Conservation (phyloP, 2,113 vertebrate species). For the Chaetorhynchus papuensis region DNA sequence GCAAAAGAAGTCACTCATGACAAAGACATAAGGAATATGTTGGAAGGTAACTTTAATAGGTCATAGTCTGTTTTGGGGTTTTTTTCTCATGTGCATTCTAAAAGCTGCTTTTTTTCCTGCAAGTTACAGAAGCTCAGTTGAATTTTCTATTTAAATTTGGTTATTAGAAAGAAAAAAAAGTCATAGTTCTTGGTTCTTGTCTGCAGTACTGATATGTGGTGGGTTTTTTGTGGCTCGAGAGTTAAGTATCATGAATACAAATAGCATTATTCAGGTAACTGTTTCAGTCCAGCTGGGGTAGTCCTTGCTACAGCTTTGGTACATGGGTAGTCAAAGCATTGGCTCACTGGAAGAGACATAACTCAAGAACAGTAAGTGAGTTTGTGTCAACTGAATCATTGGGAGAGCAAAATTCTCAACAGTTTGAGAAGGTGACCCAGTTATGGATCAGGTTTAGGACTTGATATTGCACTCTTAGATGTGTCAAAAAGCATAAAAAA, state of each 20-base stretch:
- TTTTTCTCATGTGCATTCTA: not conserved
- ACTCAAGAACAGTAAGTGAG: not conserved
- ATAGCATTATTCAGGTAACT: not conserved
- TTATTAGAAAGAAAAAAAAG: not conserved
- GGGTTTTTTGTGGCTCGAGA: fast-evolving
- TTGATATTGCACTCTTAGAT: not conserved
- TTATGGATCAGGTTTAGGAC: not conserved
- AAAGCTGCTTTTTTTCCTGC: not conserved
- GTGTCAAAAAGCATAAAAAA: not conserved
- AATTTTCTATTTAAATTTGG: not conserved
- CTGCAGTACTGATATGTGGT: not conserved
- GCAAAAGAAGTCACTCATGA: constrained; percentile 87
- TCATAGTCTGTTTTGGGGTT: not conserved
- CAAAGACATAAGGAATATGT: constrained; percentile 89
- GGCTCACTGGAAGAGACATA: not conserved
- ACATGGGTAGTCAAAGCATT: not conserved
- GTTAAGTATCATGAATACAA: not conserved
- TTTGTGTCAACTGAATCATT: not conserved
- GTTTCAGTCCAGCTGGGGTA: not conserved
- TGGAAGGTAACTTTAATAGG: constrained; percentile 80
- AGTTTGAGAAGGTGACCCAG: not conserved
- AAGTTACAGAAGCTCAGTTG: not conserved
- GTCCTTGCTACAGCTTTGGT: not conserved
- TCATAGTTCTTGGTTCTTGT: not conserved
- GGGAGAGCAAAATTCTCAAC: not conserved